Evolutionary conservation across 2,888 invertebrate genomes (phyloP), one percentile per base, ranked within the genome.

Genomic region (Aricia artaxerxes): DNA sequence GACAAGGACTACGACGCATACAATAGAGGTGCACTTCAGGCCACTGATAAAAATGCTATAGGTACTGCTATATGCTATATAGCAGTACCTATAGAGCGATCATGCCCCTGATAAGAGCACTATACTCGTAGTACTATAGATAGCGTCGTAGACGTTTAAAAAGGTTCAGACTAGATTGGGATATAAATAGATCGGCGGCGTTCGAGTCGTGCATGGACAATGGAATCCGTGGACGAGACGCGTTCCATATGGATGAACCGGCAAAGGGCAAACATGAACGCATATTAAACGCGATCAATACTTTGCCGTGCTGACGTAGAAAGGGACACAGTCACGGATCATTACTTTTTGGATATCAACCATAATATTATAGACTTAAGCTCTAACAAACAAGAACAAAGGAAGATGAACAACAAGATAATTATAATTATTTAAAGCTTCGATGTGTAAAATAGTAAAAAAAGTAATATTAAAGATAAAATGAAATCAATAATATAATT

Each of bases 161-260:
- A 53, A 53, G 76, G 76, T 53, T 57, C 53, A 76, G 76, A 76
- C 80, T 81, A 80, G 81, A 82, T 82, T 81, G 81, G 80, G 79
- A 77, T 93, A 94, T 92, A 90, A 92, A 94, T 93, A 94, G 93
- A 85, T 83, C 83, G 82, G 84, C 86, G 89, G 90, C 88, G 82
- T 82, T 86, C 85, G 79, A 78, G 73, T 79, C 78, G 87, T 85
- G 84, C 88, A 88, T 90, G 92, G 92, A 93, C 93, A 92, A 92
- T 92, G 90, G 92, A 92, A 91, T 91, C 92, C 90, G 88, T 88
- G 90, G 91, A 90, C 90, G 88, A 91, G 91, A 89, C 91, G 87
- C 88, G 92, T 91, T 93, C 91, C 92, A 92, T 94, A 93, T 93
- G 93, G 92, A 92, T 92, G 90, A 89, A 87, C 90, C 86, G 86